phyloP scores from a whole-genome alignment of 2,113 vertebrate species.

The Alaudala cheleensis region DNA sequence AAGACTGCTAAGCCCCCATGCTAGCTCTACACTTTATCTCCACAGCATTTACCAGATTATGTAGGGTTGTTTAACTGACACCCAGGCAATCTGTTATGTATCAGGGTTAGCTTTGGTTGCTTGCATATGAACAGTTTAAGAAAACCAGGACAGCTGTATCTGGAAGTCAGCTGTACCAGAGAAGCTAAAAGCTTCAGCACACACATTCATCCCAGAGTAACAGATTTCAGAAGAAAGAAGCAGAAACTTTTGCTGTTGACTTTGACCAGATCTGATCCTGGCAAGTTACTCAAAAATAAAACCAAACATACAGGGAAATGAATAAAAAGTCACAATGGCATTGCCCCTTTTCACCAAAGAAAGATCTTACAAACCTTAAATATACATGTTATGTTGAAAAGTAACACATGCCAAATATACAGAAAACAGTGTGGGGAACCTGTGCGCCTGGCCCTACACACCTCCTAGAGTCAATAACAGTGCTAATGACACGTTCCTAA shows the following conservation, averaged over 20 bases:
- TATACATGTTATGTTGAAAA: background rate
- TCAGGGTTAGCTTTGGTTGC: background rate
- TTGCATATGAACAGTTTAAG: background rate
- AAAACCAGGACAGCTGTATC: background rate
- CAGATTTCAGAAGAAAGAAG: background rate
- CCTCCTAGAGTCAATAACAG: background rate
- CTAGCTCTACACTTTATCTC: background rate
- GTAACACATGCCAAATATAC: background rate
- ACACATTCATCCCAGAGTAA: background rate
- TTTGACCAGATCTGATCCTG: background rate
- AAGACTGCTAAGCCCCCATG: background rate
- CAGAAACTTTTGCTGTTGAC: background rate
- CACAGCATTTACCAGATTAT: background rate
- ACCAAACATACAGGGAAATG: background rate
- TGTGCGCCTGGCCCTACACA: background rate
- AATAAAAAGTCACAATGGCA: background rate
- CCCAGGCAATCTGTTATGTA: background rate
- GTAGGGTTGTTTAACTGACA: background rate
- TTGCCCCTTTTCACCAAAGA: background rate
- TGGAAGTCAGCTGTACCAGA: background rate
- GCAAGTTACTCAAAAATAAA: background rate
- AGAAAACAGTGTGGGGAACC: background rate
- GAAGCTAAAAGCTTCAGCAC: background rate
- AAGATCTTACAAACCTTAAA: background rate
- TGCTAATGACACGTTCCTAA: fast-evolving